phyloP scores from a whole-genome alignment of 2,888 invertebrate species.

The Druceiella hillmani region DNA sequence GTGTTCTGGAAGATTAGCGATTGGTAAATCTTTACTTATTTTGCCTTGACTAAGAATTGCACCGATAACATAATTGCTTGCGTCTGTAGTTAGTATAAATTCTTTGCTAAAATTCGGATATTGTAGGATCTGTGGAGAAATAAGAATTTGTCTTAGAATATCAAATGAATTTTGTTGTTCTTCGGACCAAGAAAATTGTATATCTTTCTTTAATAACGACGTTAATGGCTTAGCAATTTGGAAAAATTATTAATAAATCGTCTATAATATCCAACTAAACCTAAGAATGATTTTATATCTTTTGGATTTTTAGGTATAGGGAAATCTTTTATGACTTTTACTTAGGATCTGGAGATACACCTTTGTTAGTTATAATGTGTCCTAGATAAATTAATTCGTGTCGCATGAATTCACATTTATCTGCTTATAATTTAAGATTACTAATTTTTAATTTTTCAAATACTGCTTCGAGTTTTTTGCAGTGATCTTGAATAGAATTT shows the following conservation, averaged over 20 bases:
- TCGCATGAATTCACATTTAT: too few species aligned
- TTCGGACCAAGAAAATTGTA: neutral
- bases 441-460: too few species aligned
- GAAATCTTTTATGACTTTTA: too few species aligned
- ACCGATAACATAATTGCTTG: constrained; percentile 26
- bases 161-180: neutral
- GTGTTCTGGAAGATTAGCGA: constrained; percentile 28
- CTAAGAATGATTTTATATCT: too few species aligned
- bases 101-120: constrained; percentile 27
- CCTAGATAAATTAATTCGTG: too few species aligned
- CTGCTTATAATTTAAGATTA: too few species aligned
- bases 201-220: neutral
- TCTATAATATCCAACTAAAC: constrained; percentile 27
- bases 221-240: neutral
- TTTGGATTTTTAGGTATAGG: too few species aligned
- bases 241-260: constrained; percentile 24
- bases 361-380: constrained; percentile 18
- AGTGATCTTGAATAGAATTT: too few species aligned
- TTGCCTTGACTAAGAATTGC: constrained; percentile 26
- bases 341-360: too few species aligned
- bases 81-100: constrained; percentile 30
- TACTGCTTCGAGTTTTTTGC: too few species aligned
- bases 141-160: neutral
- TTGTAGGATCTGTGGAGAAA: constrained; percentile 20
- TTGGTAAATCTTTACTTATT: constrained; percentile 26